These are phyloP conservation scores for Amphiura filiformis DNA, from an alignment of 35 echinoderm and acorn worm genomes.

Conservation along the genomic window DNA sequence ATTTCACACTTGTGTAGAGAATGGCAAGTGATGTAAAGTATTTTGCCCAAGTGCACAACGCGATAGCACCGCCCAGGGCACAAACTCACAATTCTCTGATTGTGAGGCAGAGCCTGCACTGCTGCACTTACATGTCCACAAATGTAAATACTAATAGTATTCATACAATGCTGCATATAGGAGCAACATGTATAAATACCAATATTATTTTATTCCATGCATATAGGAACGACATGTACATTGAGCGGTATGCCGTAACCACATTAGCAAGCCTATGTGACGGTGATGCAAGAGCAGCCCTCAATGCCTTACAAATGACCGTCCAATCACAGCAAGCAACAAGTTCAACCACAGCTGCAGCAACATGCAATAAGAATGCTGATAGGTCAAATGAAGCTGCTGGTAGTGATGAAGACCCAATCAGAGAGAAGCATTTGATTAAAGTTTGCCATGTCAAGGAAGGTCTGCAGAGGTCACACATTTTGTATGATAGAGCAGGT, in stretches of 20 bases:
- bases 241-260: constrained; percentile 55
- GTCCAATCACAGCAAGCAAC: constrained; percentile 25
- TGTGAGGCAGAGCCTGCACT: too few relatives aligned
- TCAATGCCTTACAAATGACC: constrained; percentile 76
- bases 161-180: too few relatives aligned
- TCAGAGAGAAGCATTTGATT: constrained; percentile 27
- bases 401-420: background rate
- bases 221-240: constrained; percentile 39
- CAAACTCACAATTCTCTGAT: too few relatives aligned
- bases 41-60: too few relatives aligned
- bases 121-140: too few relatives aligned
- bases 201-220: too few relatives aligned
- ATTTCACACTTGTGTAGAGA: too few relatives aligned
- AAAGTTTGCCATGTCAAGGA: constrained; percentile 68
- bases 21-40: too few relatives aligned
- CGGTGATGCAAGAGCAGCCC: constrained; percentile 89
- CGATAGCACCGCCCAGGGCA: too few relatives aligned
- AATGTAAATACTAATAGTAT: too few relatives aligned
- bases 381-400: constrained; percentile 19
- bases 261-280: constrained; percentile 84
- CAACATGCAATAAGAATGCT: background rate
- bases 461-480: constrained; percentile 79
- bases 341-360: background rate
- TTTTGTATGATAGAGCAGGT: constrained; percentile 89
- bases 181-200: too few relatives aligned